Conservation (phyloP, 2,888 invertebrate species). For the Cephus spinipes region DNA sequence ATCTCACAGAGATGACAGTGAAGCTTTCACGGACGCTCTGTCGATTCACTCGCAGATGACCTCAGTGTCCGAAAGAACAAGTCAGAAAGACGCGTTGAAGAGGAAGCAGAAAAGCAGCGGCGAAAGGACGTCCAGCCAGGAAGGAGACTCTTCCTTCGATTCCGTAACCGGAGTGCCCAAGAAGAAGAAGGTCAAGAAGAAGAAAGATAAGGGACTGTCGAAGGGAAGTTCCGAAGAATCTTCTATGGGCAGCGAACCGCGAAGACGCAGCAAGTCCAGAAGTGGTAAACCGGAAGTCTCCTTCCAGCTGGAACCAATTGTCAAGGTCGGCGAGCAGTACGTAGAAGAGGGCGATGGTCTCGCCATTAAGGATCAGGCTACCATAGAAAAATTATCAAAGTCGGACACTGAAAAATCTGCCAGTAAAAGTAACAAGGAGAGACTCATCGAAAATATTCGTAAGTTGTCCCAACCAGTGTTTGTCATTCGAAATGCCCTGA, state of each 20-base stretch:
- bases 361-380: slow-evolving; percentile 14
- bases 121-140: slow-evolving; percentile 68
- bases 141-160: slow-evolving; percentile 55
- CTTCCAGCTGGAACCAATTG: slow-evolving; percentile 6
- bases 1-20: slow-evolving; percentile 54
- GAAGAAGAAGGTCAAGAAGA: slow-evolving; percentile 52
- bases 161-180: slow-evolving; percentile 42
- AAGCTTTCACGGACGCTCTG: slow-evolving; percentile 59
- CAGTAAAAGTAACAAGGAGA: slow-evolving; percentile 45
- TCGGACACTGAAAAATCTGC: slow-evolving; percentile 39
- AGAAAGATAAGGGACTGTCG: slow-evolving; percentile 36
- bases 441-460: slow-evolving; percentile 43
- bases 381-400: slow-evolving; percentile 17
- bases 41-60: slow-evolving; percentile 58
- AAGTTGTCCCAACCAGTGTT: slow-evolving; percentile 48
- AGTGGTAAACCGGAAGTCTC: slow-evolving; percentile 8
- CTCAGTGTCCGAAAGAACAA: slow-evolving; percentile 64
- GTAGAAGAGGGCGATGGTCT: slow-evolving; percentile 22
- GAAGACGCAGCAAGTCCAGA: slow-evolving; percentile 17
- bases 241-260: slow-evolving; percentile 26
- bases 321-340: slow-evolving; percentile 16
- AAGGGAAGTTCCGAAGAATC: slow-evolving; percentile 51
- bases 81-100: slow-evolving; percentile 47
- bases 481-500: slow-evolving; percentile 45
- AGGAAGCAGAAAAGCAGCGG: slow-evolving; percentile 51